Conservation (phyloP, 2,113 vertebrate species). For the Sapayoa aenigma region DNA sequence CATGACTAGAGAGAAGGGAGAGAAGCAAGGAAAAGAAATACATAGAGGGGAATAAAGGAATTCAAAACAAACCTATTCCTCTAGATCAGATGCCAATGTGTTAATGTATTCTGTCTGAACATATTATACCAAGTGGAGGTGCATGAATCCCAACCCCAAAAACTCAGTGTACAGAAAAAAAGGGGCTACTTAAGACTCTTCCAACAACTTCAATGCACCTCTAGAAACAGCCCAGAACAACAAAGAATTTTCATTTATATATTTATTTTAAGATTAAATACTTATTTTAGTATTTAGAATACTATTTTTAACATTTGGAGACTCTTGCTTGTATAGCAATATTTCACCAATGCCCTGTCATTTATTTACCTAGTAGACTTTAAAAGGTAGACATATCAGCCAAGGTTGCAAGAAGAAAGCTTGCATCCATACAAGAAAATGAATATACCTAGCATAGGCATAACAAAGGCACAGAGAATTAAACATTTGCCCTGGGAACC, state of each 20-base stretch:
- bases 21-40: not conserved
- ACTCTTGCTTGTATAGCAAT: not conserved
- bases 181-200: conserved; percentile 17
- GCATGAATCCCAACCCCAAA: conserved; percentile 3
- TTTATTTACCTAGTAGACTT: not conserved
- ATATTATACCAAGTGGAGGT: conserved; percentile 20
- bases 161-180: conserved; percentile 22
- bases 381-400: not conserved
- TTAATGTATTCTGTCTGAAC: conserved; percentile 49
- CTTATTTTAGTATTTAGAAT: conserved; percentile 1
- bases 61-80: not conserved
- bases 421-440: not conserved
- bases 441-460: not conserved
- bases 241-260: not conserved
- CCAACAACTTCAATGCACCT: conserved; percentile 12
- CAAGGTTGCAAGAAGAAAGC: not conserved
- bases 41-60: not conserved
- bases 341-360: not conserved
- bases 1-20: not conserved
- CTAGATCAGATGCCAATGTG: not conserved
- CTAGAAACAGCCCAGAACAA: conserved; percentile 45
- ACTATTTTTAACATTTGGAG: not conserved
- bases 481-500: not conserved
- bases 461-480: not conserved
- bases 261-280: conserved; percentile 8